Base-by-base conservation (phyloP, 2,888 invertebrate genomes). In the Eledona agricola region DNA sequence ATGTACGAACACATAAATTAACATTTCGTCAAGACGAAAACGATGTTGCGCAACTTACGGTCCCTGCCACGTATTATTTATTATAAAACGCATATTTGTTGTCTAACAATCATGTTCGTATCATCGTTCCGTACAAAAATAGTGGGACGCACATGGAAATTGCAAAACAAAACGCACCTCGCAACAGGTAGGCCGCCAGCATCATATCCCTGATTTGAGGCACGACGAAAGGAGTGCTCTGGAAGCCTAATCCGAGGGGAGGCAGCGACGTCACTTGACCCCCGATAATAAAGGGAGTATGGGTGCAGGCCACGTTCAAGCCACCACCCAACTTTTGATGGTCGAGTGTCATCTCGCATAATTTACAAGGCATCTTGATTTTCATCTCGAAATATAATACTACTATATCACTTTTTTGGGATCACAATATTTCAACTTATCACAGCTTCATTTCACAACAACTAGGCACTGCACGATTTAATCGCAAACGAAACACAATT, bases 141-240 rank as follows among this genome's bases (percentile, higher is more conserved):
- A n/a, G n/a, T n/a, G 11, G 3, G 12, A n/a, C 11, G 11, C 12
- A 6, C 6, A 11, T 13, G 32, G 9, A 12, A 12, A 16, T 15
- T 16, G 12, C n/a, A n/a, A n/a, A n/a, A n/a, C n/a, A n/a, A n/a
- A n/a, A n/a, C 72, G 79, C 79, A 84, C 84, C 84, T 84, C 81
- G 79, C 65, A 85, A 79, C 72, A 84, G 78, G 77, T 83, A 84
- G 63, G 84, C 83, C 58, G 83, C 82, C 65, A 85, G 77, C 78
- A 84, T 80, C 79, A 84, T 81, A 73, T 85, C 83, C 77, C 81
- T 81, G 68, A 84, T 78, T 71, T 83, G 83, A 49, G 80, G 80
- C 66, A 80, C 72, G 69, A 80, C 76, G 59, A 82, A 76, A 47
- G 81, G 78, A 65, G 74, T 75, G 73, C 67, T 78, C 72, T 67